Percentiles rank a stretch among this genome's conserved stretches.
These are phyloP conservation scores for Gobiocypris rarus DNA, from an alignment of 2,113 vertebrate species.

Conservation along the genomic window DNA sequence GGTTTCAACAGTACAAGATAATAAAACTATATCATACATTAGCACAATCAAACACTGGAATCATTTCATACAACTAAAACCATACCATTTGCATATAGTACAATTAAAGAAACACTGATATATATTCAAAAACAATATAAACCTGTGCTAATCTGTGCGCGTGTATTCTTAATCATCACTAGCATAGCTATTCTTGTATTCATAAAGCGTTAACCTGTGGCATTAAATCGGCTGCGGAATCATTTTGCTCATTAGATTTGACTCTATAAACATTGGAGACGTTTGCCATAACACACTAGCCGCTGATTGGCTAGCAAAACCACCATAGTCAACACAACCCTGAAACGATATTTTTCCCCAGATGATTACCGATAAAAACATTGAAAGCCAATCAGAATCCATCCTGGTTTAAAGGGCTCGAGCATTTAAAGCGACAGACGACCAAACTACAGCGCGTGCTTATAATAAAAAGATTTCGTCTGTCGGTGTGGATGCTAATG, in stretches of 20 bases:
- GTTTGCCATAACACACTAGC: slow-evolving; percentile 29
- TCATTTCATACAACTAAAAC: slow-evolving; percentile 6
- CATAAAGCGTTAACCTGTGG: neutral
- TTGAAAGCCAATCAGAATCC: no score
- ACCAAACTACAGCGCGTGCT: no score
- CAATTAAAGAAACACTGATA: slow-evolving; percentile 8
- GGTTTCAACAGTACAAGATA: slow-evolving; percentile 35
- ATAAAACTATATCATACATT: slow-evolving; percentile 23
- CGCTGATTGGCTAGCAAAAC: slow-evolving; percentile 18
- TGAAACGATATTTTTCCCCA: no score
- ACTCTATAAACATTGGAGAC: slow-evolving; percentile 12
- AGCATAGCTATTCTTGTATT: neutral
- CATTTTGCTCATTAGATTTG: neutral
- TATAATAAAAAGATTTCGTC: no score
- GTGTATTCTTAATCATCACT: neutral
- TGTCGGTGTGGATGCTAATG: no score
- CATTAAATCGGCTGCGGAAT: slow-evolving; percentile 1
- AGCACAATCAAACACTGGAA: slow-evolving; percentile 21
- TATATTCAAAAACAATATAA: neutral
- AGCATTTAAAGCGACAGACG: no score
- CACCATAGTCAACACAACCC: neutral
- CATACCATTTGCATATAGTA: slow-evolving; percentile 17
- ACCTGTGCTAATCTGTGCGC: neutral
- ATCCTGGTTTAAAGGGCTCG: no score
- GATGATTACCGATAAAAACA: no score